Percentiles rank a stretch among this genome's conserved stretches.
These are phyloP conservation scores for Ochotona princeps DNA, from an alignment of 2,113 vertebrate genomes.

Conservation along the genomic window DNA sequence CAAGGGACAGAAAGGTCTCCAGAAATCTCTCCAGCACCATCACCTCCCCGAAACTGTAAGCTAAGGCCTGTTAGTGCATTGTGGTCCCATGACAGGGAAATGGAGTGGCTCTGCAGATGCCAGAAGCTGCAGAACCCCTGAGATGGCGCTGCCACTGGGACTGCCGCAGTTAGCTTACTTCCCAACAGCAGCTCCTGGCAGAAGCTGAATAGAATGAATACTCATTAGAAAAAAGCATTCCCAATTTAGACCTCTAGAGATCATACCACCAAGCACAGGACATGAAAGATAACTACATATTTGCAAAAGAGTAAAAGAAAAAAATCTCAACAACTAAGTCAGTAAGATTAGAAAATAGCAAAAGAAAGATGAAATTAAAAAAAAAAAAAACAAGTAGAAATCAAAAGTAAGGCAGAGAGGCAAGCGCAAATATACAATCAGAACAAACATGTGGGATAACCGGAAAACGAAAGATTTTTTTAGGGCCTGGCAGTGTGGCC, in stretches of 20 bases:
- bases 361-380: constrained; percentile 20
- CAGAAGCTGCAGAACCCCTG: neutral
- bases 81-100: neutral
- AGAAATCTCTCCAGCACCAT: neutral
- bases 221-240: neutral
- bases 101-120: neutral
- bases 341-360: neutral
- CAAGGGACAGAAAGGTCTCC: neutral
- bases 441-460: neutral
- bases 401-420: constrained; percentile 30
- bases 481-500: no score
- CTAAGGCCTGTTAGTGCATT: neutral
- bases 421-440: constrained; percentile 36
- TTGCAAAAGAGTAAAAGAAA: neutral
- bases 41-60: neutral
- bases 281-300: neutral
- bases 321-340: neutral
- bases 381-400: neutral
- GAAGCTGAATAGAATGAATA: neutral
- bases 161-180: neutral
- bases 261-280: neutral
- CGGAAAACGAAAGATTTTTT: neutral
- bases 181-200: neutral
- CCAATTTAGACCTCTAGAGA: neutral
- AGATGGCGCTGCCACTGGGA: neutral